phyloP scores from a whole-genome alignment of 2,888 invertebrate species.

The Ochropleura plecta region DNA sequence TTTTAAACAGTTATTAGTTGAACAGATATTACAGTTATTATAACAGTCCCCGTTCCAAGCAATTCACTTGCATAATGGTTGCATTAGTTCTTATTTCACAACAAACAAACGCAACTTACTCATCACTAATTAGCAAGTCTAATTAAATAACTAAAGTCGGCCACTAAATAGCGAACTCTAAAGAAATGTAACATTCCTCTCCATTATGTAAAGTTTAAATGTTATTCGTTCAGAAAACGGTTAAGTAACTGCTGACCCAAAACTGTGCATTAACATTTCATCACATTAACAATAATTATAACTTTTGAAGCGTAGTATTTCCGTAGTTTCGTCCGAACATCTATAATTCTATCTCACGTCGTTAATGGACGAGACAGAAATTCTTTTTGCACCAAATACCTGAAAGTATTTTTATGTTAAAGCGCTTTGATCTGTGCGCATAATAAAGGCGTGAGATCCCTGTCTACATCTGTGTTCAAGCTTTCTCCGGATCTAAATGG shows the following conservation, averaged over 20 bases:
- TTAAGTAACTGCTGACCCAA: conserved; percentile 55
- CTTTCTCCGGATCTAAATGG: no score
- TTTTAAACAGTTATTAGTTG: conserved; percentile 16
- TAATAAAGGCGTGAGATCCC: no score
- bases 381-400: not conserved
- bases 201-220: conserved; percentile 58
- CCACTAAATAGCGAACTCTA: conserved; percentile 57
- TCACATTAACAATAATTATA: conserved; percentile 15
- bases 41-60: conserved; percentile 24
- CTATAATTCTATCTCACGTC: not conserved
- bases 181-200: conserved; percentile 59
- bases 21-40: conserved; percentile 16
- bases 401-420: not conserved
- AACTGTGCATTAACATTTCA: conserved; percentile 38
- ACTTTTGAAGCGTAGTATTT: conserved; percentile 13
- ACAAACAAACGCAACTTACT: conserved; percentile 62
- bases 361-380: not conserved
- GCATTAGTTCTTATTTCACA: conserved; percentile 66
- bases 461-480: no score
- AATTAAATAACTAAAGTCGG: conserved; percentile 67
- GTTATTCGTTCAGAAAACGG: conserved; percentile 42
- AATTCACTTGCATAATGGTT: conserved; percentile 60
- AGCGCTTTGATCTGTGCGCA: no score
- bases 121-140: conserved; percentile 70
- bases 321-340: conserved; percentile 8